Conservation (phyloP, 2,113 vertebrate genomes). For the Nerophis ophidion region DNA sequence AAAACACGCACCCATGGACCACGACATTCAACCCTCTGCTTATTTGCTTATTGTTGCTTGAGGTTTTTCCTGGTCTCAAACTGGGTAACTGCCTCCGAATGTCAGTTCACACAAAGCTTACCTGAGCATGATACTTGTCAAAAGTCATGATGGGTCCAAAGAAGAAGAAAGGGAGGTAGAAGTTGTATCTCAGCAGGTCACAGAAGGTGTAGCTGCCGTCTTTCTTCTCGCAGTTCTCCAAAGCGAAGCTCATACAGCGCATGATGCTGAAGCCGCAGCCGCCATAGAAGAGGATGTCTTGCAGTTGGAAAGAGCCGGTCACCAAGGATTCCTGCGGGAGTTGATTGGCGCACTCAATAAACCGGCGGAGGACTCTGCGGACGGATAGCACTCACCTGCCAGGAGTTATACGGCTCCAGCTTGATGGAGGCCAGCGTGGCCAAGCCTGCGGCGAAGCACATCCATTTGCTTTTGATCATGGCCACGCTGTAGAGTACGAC, state of each 20-base stretch:
- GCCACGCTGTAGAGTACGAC: slow-evolving; percentile 82
- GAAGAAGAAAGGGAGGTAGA: slow-evolving; percentile 99
- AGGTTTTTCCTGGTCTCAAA: too few species aligned
- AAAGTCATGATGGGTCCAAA: slow-evolving; percentile 97
- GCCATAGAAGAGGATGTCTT: slow-evolving; percentile 92
- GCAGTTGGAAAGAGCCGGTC: slow-evolving; percentile 83
- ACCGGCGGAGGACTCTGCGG: too few species aligned
- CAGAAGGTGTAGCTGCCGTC: slow-evolving; percentile 81
- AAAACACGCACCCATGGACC: too few species aligned
- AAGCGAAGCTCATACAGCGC: slow-evolving; percentile 91
- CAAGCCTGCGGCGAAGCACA: slow-evolving; percentile 82
- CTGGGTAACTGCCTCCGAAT: too few species aligned
- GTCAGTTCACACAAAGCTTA: slow-evolving; percentile 38
- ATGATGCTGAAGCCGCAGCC: slow-evolving; percentile 88
- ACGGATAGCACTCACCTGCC: slow-evolving; percentile 78
- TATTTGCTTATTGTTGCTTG: too few species aligned
- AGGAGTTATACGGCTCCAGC: slow-evolving; percentile 85
- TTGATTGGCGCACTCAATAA: too few species aligned
- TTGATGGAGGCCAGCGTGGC: slow-evolving; percentile 90
- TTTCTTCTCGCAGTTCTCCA: slow-evolving; percentile 83
- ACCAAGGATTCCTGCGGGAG: slow-evolving; percentile 71
- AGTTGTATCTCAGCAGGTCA: slow-evolving; percentile 95
- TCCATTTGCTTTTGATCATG: slow-evolving; percentile 81
- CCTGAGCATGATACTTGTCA: slow-evolving; percentile 86
- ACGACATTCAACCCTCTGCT: too few species aligned